These are phyloP conservation scores for Epistrophe grossulariae DNA, from an alignment of 2,888 invertebrate species.

Conservation along the genomic window DNA sequence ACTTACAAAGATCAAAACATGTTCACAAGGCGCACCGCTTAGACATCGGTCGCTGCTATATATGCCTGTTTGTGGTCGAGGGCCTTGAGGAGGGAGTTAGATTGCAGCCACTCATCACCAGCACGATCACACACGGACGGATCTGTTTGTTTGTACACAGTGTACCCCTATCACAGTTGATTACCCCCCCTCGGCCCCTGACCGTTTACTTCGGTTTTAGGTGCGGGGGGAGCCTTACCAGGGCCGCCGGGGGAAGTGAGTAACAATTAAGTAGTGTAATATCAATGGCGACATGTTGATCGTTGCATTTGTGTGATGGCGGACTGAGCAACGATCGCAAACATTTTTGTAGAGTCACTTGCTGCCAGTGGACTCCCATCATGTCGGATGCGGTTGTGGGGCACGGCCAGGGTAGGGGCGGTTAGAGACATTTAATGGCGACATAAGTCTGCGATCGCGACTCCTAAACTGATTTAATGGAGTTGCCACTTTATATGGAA, in stretches of 20 bases:
- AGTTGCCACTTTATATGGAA: conserved; percentile 69
- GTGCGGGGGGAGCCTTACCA: conserved; percentile 36
- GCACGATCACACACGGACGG: conserved; percentile 46
- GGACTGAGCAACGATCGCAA: conserved; percentile 52
- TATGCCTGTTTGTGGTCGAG: conserved; percentile 16
- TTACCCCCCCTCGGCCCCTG: conserved; percentile 2
- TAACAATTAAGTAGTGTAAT: conserved; percentile 69
- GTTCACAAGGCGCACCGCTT: conserved; percentile 45
- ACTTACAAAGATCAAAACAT: conserved; percentile 49
- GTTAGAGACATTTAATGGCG: conserved; percentile 78
- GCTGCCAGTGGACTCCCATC: conserved; percentile 55
- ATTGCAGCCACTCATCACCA: conserved; percentile 69
- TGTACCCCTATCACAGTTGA: conserved; percentile 49
- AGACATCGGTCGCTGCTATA: conserved; percentile 21
- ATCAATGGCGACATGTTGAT: conserved; percentile 73
- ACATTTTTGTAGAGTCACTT: conserved; percentile 63
- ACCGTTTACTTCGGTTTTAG: background rate
- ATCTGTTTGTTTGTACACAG: conserved; percentile 53
- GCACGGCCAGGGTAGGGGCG: background rate
- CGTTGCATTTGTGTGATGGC: conserved; percentile 68
- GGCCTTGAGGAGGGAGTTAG: conserved; percentile 60
- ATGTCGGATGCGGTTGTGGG: conserved; percentile 18
- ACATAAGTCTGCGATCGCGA: conserved; percentile 81
- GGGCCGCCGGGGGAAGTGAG: conserved; percentile 44
- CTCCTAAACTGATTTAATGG: conserved; percentile 75